phyloP scores from a whole-genome alignment of 1,140 invertebrate genomes.

The Chrysoperla carnea region DNA sequence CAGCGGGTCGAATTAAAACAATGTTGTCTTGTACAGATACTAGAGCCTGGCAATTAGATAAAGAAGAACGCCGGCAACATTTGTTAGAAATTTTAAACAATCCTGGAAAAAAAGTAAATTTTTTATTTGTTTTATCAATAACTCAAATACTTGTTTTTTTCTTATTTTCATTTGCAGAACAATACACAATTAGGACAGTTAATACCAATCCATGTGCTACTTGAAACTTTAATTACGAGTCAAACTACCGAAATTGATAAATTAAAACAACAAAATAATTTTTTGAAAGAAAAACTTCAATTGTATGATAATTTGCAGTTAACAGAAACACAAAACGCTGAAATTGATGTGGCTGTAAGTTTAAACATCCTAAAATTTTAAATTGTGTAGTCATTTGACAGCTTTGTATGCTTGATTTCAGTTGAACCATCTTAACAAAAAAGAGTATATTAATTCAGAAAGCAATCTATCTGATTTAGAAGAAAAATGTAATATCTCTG shows the following conservation, averaged over 20 bases:
- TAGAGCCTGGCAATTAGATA: constrained; percentile 25
- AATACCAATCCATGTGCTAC: constrained; percentile 26
- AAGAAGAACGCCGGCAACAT: constrained; percentile 23
- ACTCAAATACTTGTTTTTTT: no score
- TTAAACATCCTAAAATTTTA: no score
- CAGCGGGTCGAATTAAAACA: constrained; percentile 23
- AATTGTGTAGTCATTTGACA: no score
- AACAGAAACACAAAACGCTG: constrained; percentile 18
- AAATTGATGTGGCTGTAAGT: no score
- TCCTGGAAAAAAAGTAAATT: constrained; percentile 1
- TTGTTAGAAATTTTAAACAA: constrained; percentile 24
- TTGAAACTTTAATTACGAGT: constrained; percentile 24
- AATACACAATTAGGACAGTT: constrained; percentile 8
- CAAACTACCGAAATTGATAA: constrained; percentile 27
- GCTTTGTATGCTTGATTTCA: no score
- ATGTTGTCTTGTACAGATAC: constrained; percentile 25
- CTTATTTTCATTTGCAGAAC: no score
- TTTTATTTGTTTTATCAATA: constrained; percentile 10
- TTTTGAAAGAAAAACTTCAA: constrained; percentile 23
- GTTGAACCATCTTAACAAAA: no score
- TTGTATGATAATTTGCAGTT: constrained; percentile 24
- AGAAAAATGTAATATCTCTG: no score
- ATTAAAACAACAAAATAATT: constrained; percentile 23
- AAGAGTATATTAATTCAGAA: no score
- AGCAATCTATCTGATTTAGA: no score